phyloP scores from a whole-genome alignment of 2,113 vertebrate species.

The Tenrec ecaudatus region DNA sequence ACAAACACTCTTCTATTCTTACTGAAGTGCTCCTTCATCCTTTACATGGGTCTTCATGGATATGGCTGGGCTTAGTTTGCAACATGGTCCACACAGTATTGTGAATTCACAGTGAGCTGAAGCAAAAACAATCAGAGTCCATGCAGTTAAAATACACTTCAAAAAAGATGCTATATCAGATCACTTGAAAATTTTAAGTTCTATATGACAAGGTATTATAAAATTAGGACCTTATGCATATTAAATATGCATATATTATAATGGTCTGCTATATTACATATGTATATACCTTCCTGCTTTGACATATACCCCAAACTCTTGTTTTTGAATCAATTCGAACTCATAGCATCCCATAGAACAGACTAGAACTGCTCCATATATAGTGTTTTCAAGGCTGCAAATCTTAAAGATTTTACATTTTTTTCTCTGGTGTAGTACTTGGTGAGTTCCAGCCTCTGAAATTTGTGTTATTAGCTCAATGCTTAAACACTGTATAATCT shows the following conservation, averaged over 20 bases:
- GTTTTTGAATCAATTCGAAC: too few relatives aligned
- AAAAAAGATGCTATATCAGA: neutral
- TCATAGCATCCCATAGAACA: too few relatives aligned
- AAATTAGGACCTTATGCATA: neutral
- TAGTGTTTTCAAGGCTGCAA: neutral
- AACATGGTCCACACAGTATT: slow-evolving; percentile 36
- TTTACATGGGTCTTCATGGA: neutral
- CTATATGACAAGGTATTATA: too few relatives aligned
- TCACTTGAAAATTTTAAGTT: slow-evolving; percentile 18
- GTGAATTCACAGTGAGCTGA: neutral
- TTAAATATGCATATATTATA: too few relatives aligned
- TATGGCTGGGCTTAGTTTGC: slow-evolving; percentile 6
- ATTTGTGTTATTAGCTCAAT: neutral
- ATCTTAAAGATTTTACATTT: too few relatives aligned
- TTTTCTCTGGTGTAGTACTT: neutral
- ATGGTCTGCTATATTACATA: too few relatives aligned
- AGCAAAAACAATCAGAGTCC: neutral
- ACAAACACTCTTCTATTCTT: neutral
- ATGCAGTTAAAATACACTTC: neutral
- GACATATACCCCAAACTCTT: too few relatives aligned
- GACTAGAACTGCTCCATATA: too few relatives aligned
- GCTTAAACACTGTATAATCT: neutral
- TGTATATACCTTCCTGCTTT: neutral
- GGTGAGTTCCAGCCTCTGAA: neutral
- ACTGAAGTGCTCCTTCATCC: slow-evolving; percentile 3